Evolutionary conservation across 2,113 vertebrate genomes (phyloP).

Genomic region (Lota lota): DNA sequence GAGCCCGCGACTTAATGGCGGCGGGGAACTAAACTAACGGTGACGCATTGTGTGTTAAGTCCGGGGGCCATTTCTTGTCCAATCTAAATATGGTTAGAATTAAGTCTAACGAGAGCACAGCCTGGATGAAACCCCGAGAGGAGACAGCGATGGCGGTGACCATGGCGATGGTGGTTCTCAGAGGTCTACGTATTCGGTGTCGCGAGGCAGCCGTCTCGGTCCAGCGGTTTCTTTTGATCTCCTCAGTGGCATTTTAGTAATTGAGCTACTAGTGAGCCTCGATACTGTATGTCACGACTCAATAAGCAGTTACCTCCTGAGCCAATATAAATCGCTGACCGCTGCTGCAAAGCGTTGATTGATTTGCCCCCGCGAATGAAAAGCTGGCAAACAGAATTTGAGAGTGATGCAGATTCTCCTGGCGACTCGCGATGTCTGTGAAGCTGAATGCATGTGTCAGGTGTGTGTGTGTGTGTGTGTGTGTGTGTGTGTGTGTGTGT

Average conservation of each 20-base stretch:
- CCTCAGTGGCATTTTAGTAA: not conserved
- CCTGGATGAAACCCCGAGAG: no score
- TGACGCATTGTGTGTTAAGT: no score
- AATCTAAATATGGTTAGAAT: no score
- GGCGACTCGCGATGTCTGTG: slow-evolving; percentile 12
- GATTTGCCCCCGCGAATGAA: slow-evolving; percentile 16
- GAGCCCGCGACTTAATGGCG: no score
- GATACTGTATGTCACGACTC: not conserved
- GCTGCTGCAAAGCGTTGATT: not conserved
- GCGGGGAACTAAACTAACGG: no score
- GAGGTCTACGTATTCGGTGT: no score
- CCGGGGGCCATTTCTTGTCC: no score
- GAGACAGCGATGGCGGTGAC: no score
- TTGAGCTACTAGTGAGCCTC: not conserved
- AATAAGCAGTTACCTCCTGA: not conserved
- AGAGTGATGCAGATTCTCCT: slow-evolving; percentile 39
- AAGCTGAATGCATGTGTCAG: slow-evolving; percentile 1
- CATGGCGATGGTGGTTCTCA: no score
- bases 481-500: slow-evolving; percentile 3
- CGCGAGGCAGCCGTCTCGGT: no score
- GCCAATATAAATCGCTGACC: not conserved
- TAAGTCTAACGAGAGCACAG: no score
- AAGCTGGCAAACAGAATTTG: slow-evolving; percentile 40
- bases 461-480: slow-evolving; percentile 16
- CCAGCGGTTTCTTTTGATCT: not conserved